phyloP scores from a whole-genome alignment of 2,888 invertebrate genomes.

The Caenorhabditis sinica region DNA sequence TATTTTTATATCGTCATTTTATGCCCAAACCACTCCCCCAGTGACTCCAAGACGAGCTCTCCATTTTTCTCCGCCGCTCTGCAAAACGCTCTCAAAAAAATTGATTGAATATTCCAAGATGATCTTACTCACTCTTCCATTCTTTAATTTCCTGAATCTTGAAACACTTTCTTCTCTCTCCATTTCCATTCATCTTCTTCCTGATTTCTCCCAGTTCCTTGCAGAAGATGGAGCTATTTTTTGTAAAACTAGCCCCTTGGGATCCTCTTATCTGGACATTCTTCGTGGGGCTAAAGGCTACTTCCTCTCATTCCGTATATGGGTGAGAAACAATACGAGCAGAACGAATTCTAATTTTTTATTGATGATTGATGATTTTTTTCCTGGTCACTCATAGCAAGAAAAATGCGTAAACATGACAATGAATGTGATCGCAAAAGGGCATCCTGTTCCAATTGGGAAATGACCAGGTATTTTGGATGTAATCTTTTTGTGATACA shows the following conservation, averaged over 20 bases:
- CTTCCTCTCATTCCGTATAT: conserved; percentile 3
- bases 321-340: not conserved
- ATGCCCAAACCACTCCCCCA: not conserved
- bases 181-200: not conserved
- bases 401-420: not conserved
- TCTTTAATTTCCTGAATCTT: not conserved
- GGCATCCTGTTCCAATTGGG: too few species aligned
- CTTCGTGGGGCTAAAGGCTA: conserved; percentile 35
- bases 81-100: not conserved
- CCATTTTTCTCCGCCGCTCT: not conserved
- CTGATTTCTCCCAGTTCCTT: conserved; percentile 13
- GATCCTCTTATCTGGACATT: conserved; percentile 35
- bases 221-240: conserved; percentile 39
- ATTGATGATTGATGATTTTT: conserved; percentile 17
- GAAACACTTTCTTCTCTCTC: conserved; percentile 10
- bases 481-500: too few species aligned
- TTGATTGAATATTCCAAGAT: not conserved
- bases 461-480: too few species aligned
- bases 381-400: not conserved
- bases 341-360: conserved; percentile 8
- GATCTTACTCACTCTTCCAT: not conserved
- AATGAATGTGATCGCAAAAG: too few species aligned
- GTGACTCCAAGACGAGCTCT: not conserved
- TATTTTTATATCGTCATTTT: not conserved
- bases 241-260: conserved; percentile 44